Base-by-base conservation (phyloP, 1,140 invertebrate species). In the Dufourea novaeangliae region DNA sequence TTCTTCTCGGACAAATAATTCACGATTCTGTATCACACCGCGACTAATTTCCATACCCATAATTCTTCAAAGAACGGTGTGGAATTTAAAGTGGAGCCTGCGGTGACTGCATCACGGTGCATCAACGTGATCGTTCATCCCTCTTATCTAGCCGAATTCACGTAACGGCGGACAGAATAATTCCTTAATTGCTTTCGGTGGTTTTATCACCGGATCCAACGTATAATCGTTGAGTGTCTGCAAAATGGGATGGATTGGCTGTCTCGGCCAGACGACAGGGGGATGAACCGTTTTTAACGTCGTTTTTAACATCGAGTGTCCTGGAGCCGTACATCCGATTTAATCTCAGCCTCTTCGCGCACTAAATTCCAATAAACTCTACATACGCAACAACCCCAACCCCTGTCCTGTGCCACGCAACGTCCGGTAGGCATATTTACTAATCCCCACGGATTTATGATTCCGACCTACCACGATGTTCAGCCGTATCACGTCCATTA, bases 381-480 rank as follows among this genome's bases (percentile, higher is more conserved):
- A 17, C 0, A n/a, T 12, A 34, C 32, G 59, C 59, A 61, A 39
- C 41, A 8, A 1, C 34, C 25, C 52, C 41, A n/a, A 20, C 29
- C 50, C 11, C 25, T 27, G 34, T 12, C 12, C 41, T 37, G 25
- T 34, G 52, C 64, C 61, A 41, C 72, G 50, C 37, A 63, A 8
- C 70, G 25, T 39, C 44, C 70, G 44, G 25, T 50, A 76, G 66
- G 54, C 73, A 69, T 69, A 76, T 76, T 76, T 69, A 69, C 73
- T 50, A 59, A 76, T 76, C 73, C 73, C 52, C 17, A 10, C 22
- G 66, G 73, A 76, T 76, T 76, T 76, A 76, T 69, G 73, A 76
- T 76, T 32, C 52, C 32, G 57, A 29, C 27, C 17, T 34, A 52
- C 37, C 52, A n/a, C 64, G 66, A 69, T 61, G 73, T 69, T 76